These are phyloP conservation scores for Nemurella pictetii DNA, from an alignment of 2,888 invertebrate genomes.

Conservation along the genomic window DNA sequence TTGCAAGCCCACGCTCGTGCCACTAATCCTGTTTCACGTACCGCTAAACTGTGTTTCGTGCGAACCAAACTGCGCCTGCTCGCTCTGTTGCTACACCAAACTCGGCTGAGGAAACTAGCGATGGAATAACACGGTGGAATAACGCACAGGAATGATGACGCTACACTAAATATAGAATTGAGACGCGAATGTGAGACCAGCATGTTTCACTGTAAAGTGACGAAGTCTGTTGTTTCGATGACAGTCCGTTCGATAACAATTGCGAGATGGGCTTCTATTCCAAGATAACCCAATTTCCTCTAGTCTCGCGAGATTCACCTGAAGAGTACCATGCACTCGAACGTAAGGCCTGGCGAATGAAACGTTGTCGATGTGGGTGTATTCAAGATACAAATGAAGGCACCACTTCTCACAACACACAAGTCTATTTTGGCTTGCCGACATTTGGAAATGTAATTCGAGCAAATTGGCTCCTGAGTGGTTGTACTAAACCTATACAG, in stretches of 20 bases:
- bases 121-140: background rate
- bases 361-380: background rate
- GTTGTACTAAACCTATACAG: too few relatives aligned
- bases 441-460: too few relatives aligned
- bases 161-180: background rate
- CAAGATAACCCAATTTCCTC: background rate
- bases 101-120: too few relatives aligned
- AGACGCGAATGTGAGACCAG: too few relatives aligned
- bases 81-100: background rate
- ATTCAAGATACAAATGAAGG: too few relatives aligned
- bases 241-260: background rate
- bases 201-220: too few relatives aligned
- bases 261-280: background rate
- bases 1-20: background rate
- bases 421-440: too few relatives aligned
- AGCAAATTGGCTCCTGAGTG: too few relatives aligned
- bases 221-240: background rate
- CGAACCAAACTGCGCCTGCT: background rate
- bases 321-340: background rate
- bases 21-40: conserved; percentile 32
- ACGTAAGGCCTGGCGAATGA: background rate
- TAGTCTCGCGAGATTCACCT: background rate
- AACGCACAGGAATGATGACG: background rate
- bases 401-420: too few relatives aligned
- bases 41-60: conserved; percentile 35